A percentile compares a stretch with the other conserved stretches of the same genome.
phyloP scores from a whole-genome alignment of 2,113 vertebrate genomes.

The Cyanoderma ruficeps region DNA sequence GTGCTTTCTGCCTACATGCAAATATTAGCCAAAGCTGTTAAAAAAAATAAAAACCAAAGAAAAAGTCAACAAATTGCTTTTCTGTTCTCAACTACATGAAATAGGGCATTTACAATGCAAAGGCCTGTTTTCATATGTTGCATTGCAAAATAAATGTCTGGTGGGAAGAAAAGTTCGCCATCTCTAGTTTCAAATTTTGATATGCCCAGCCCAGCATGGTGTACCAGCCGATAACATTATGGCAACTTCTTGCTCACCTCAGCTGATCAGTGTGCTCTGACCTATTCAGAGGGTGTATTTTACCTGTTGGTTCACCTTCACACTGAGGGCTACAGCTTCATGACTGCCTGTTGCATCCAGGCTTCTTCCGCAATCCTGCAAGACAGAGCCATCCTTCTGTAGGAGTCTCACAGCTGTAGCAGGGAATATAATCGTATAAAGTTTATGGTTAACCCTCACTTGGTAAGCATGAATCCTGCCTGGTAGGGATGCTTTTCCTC shows the following conservation, averaged over 20 bases:
- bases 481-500: not conserved
- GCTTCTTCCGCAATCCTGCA: not conserved
- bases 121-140: not conserved
- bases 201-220: not conserved
- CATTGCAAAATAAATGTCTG: conserved; percentile 18
- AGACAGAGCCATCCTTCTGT: not conserved
- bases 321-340: not conserved
- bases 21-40: not conserved
- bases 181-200: conserved; percentile 6
- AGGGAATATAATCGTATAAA: not conserved
- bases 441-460: not conserved
- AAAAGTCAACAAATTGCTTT: not conserved
- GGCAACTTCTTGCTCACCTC: not conserved
- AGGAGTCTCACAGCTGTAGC: not conserved
- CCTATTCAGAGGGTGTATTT: not conserved
- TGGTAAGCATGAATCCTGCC: not conserved
- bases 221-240: not conserved
- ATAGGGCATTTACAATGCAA: not conserved
- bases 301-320: not conserved
- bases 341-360: not conserved
- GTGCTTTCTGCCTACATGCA: not conserved
- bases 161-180: not conserved
- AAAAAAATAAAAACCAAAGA: not conserved
- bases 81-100: not conserved
- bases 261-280: not conserved